Evolutionary conservation across 2,113 vertebrate genomes (phyloP).

Genomic region (Bagarius yarrelli): DNA sequence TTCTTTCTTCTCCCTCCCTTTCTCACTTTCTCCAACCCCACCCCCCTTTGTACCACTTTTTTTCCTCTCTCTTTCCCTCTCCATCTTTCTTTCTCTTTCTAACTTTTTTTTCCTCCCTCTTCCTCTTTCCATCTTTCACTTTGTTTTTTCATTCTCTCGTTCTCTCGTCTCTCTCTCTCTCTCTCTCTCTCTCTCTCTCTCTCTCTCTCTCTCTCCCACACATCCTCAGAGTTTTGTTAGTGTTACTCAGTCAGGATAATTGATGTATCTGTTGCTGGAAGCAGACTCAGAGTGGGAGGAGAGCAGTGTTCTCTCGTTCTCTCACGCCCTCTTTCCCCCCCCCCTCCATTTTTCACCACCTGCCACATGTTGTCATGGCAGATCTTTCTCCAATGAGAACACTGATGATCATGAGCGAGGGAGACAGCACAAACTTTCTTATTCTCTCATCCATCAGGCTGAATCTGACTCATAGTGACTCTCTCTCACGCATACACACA

Average conservation of each 20-base stretch:
- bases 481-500: conserved; percentile 40
- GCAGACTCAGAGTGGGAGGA: conserved; percentile 56
- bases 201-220: background rate
- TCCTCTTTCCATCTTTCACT: too few species aligned
- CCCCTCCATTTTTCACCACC: conserved; percentile 55
- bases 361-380: conserved; percentile 67
- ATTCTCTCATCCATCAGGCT: conserved; percentile 62
- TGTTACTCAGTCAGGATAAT: conserved; percentile 55
- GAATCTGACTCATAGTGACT: conserved; percentile 55
- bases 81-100: too few species aligned
- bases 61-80: too few species aligned
- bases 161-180: too few species aligned
- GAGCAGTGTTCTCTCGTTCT: conserved; percentile 46
- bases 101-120: too few species aligned
- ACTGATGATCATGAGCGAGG: conserved; percentile 40
- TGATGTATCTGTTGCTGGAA: conserved; percentile 59
- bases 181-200: too few species aligned
- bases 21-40: too few species aligned
- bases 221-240: too few species aligned
- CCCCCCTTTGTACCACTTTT: too few species aligned
- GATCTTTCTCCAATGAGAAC: conserved; percentile 51
- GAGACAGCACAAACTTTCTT: conserved; percentile 40
- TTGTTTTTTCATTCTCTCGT: too few species aligned
- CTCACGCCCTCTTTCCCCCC: conserved; percentile 33
- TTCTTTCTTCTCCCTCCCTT: too few species aligned